These are phyloP conservation scores for Sphaeramia orbicularis DNA, from an alignment of 2,797 vertebrate species.

Conservation along the genomic window DNA sequence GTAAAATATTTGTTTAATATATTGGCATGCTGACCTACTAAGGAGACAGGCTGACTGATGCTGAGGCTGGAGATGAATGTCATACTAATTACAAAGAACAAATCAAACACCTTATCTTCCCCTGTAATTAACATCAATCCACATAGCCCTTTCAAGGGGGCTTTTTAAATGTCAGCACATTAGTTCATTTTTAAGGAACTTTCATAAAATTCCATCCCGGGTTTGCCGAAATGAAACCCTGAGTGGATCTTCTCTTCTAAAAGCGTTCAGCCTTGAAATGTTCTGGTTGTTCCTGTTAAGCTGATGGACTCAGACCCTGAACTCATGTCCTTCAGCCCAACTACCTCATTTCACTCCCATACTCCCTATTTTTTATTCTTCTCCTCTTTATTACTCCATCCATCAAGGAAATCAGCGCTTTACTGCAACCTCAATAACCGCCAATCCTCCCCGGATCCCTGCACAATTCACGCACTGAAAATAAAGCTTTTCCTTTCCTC, in stretches of 20 bases:
- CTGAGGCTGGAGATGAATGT: too few relatives aligned
- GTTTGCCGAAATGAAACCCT: too few relatives aligned
- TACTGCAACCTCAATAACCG: constrained; percentile 30
- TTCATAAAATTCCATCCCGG: too few relatives aligned
- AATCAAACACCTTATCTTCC: too few relatives aligned
- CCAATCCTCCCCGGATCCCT: constrained; percentile 2
- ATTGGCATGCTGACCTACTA: too few relatives aligned
- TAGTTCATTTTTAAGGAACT: too few relatives aligned
- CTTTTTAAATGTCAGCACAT: too few relatives aligned
- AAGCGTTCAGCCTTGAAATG: constrained; percentile 10
- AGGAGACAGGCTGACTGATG: too few relatives aligned
- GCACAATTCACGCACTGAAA: neutral
- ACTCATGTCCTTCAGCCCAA: constrained; percentile 28
- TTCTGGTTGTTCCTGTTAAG: constrained; percentile 19
- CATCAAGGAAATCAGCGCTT: constrained; percentile 48
- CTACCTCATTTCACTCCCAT: neutral
- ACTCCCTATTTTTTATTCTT: constrained; percentile 24
- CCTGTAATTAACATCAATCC: too few relatives aligned
- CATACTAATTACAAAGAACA: too few relatives aligned
- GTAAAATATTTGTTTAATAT: too few relatives aligned
- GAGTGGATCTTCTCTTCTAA: neutral
- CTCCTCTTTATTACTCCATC: constrained; percentile 54
- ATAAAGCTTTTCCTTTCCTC: constrained; percentile 6
- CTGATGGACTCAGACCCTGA: constrained; percentile 34
- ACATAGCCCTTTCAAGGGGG: too few relatives aligned